phyloP scores from a whole-genome alignment of 30 jellyfish, hydroid and myxozoan species.

The Clytia hemisphaerica region DNA sequence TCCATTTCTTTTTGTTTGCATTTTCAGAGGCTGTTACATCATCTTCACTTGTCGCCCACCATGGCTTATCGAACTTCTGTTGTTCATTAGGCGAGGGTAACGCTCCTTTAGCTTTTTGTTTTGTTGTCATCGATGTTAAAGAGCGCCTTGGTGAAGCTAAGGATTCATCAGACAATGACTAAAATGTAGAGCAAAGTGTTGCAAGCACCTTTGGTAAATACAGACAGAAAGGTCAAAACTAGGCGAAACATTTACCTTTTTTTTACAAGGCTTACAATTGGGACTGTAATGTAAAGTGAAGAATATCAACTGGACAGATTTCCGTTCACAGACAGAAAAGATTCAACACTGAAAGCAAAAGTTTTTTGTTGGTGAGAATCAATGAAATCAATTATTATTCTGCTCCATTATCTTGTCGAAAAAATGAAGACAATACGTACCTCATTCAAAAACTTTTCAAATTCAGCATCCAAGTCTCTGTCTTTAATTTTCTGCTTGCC shows the following conservation, averaged over 20 bases:
- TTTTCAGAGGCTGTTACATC: background rate
- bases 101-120: background rate
- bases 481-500: constrained; percentile 5
- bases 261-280: no score
- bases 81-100: no score
- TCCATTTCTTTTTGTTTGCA: background rate
- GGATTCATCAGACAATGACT: constrained; percentile 38
- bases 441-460: constrained; percentile 65
- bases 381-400: no score
- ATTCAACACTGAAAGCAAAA: no score
- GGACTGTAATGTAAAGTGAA: no score
- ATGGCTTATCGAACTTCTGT: constrained; percentile 19
- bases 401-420: no score
- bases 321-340: no score
- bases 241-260: background rate
- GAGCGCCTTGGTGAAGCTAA: constrained; percentile 20
- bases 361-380: no score
- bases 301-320: no score
- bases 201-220: background rate
- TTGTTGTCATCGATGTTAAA: constrained; percentile 1
- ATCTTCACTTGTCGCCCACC: constrained; percentile 33
- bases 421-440: no score
- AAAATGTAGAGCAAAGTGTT: background rate
- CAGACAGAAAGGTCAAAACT: background rate
- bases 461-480: constrained; percentile 54